These are phyloP conservation scores for Megalops atlanticus DNA, from an alignment of 2,113 vertebrate genomes.

Conservation along the genomic window DNA sequence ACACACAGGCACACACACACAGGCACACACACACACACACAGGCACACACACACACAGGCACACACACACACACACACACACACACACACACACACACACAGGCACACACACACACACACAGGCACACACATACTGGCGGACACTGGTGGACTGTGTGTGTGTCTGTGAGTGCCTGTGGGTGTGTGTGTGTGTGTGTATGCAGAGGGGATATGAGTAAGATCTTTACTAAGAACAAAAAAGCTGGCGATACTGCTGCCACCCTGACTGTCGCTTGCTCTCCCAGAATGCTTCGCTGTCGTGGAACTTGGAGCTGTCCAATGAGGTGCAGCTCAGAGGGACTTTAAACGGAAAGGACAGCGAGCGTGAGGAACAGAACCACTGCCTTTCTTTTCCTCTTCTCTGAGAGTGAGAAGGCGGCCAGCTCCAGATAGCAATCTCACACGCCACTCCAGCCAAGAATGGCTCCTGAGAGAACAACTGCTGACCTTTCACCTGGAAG, in stretches of 20 bases:
- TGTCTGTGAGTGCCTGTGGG: slow-evolving; percentile 6
- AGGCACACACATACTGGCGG: background rate
- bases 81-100: background rate
- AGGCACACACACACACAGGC: background rate
- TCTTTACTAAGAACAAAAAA: background rate
- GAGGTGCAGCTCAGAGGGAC: slow-evolving; percentile 17
- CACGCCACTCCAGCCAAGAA: background rate
- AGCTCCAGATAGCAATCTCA: background rate
- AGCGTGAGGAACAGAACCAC: background rate
- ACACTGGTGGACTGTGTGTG: background rate
- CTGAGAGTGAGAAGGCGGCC: background rate
- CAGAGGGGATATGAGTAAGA: too few species aligned
- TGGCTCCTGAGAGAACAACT: background rate
- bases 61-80: slow-evolving; percentile 11
- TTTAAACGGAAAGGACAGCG: slow-evolving; percentile 34
- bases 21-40: background rate
- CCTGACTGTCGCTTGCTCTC: background rate
- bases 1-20: background rate
- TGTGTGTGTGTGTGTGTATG: background rate
- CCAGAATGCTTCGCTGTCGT: background rate
- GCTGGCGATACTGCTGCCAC: too few species aligned
- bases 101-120: background rate
- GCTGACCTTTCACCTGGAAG: background rate
- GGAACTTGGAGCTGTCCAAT: background rate
- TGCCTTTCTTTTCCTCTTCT: background rate